Conservation (phyloP, 1,140 invertebrate species). For the Orius insidiosus region DNA sequence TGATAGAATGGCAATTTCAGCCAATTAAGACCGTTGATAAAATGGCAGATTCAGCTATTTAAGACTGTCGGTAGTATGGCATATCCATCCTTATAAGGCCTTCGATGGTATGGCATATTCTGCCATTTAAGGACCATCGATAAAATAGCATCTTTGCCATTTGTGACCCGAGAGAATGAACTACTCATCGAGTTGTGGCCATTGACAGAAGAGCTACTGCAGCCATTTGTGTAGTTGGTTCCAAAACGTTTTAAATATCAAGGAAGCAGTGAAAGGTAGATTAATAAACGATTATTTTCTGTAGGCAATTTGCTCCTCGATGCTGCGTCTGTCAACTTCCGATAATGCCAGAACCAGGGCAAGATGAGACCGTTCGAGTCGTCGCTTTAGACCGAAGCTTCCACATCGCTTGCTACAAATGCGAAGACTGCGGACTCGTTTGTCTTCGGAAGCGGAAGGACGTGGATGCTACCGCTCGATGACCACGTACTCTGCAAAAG, state of each 20-base stretch:
- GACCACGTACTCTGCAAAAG: slow-evolving; percentile 92
- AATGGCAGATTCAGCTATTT: too few species aligned
- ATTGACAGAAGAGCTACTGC: too few species aligned
- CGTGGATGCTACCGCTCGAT: slow-evolving; percentile 90
- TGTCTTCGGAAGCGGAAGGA: slow-evolving; percentile 88
- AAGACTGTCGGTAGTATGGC: too few species aligned
- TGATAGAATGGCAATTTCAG: too few species aligned
- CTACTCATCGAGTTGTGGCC: too few species aligned
- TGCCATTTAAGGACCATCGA: too few species aligned
- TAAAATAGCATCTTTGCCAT: too few species aligned
- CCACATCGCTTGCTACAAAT: slow-evolving; percentile 92
- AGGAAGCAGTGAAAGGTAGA: neutral
- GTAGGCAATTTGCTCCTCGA: slow-evolving; percentile 92
- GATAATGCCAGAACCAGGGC: slow-evolving; percentile 89
- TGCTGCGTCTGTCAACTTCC: slow-evolving; percentile 89
- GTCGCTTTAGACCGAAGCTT: slow-evolving; percentile 94
- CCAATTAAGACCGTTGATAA: too few species aligned
- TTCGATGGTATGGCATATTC: too few species aligned
- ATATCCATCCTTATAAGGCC: too few species aligned
- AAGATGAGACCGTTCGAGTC: slow-evolving; percentile 92
- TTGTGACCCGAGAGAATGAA: too few species aligned
- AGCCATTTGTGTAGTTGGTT: too few species aligned
- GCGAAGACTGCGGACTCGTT: slow-evolving; percentile 89
- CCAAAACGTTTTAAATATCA: neutral
- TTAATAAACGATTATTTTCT: slow-evolving; percentile 20